Conservation (phyloP, 1,140 invertebrate species). For the Calephelis nemesis region DNA sequence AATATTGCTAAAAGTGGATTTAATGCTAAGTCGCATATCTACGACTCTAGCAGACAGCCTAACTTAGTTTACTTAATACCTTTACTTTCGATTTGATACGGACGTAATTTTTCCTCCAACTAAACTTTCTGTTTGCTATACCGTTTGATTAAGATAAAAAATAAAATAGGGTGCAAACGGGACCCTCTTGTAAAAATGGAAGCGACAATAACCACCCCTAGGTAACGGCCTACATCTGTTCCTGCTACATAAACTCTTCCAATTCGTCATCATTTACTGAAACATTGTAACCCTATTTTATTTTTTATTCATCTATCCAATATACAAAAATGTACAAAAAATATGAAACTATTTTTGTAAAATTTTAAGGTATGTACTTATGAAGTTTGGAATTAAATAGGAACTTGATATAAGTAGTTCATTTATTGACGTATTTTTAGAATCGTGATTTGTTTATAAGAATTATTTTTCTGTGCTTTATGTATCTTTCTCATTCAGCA, state of each 20-base stretch:
- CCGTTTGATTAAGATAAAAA: conserved; percentile 58
- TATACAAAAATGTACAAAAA: background rate
- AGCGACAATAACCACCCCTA: conserved; percentile 43
- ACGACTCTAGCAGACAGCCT: too few relatives aligned
- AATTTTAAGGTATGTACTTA: background rate
- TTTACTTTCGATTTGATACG: too few relatives aligned
- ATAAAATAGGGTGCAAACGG: conserved; percentile 55
- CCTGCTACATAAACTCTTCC: conserved; percentile 13
- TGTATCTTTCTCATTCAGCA: too few relatives aligned
- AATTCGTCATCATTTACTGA: conserved; percentile 13
- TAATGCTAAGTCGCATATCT: too few relatives aligned
- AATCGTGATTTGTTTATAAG: too few relatives aligned
- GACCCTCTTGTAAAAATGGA: conserved; percentile 60
- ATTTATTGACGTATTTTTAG: too few relatives aligned
- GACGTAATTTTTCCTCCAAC: background rate
- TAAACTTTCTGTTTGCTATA: conserved; percentile 38
- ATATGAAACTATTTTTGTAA: background rate
- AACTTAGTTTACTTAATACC: too few relatives aligned
- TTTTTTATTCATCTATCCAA: background rate
- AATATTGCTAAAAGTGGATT: too few relatives aligned
- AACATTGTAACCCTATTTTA: conserved; percentile 9
- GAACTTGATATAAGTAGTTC: too few relatives aligned
- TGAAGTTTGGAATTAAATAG: background rate
- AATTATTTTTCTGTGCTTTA: too few relatives aligned
- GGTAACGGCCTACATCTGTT: conserved; percentile 47